These are phyloP conservation scores for Philypnodon macrostomus DNA, from an alignment of 2,797 vertebrate species.

Conservation along the genomic window DNA sequence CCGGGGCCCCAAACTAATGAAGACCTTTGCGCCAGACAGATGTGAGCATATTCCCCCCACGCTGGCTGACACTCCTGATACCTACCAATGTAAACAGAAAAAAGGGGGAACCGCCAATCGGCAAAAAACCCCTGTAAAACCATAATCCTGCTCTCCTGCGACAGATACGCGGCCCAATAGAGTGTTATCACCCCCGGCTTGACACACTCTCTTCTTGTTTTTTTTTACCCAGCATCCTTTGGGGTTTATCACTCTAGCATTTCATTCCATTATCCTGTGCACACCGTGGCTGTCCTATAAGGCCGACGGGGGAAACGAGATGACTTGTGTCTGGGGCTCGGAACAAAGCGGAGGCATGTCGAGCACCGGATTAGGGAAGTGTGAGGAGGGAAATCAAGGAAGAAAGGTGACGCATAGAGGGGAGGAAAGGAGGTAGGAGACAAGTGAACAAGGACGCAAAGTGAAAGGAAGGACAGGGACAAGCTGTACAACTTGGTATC, in stretches of 20 bases:
- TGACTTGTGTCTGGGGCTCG: constrained; percentile 63
- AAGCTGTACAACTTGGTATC: constrained; percentile 11
- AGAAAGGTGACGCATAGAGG: constrained; percentile 36
- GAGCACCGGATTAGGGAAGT: constrained; percentile 65
- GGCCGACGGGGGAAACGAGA: constrained; percentile 55
- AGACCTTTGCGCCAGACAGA: constrained; percentile 54
- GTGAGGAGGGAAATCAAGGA: constrained; percentile 28
- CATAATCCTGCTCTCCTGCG: constrained; percentile 62
- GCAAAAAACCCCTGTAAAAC: constrained; percentile 60
- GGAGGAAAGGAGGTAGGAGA: constrained; percentile 29
- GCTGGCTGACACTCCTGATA: too few relatives aligned
- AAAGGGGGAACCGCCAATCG: constrained; percentile 52
- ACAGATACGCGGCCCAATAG: constrained; percentile 54
- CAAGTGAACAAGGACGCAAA: constrained; percentile 12
- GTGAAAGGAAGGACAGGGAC: constrained; percentile 14
- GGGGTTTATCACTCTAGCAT: constrained; percentile 66
- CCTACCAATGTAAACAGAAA: constrained; percentile 54
- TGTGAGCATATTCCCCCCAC: too few relatives aligned
- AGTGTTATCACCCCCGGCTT: constrained; percentile 66
- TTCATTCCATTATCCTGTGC: constrained; percentile 71
- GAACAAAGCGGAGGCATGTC: constrained; percentile 72
- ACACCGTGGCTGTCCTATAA: constrained; percentile 60
- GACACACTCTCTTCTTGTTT: constrained; percentile 61
- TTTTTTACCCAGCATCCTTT: constrained; percentile 63
- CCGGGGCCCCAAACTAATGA: constrained; percentile 46